Conservation (phyloP, 2,888 invertebrate genomes). For the Clusia tigrina region DNA sequence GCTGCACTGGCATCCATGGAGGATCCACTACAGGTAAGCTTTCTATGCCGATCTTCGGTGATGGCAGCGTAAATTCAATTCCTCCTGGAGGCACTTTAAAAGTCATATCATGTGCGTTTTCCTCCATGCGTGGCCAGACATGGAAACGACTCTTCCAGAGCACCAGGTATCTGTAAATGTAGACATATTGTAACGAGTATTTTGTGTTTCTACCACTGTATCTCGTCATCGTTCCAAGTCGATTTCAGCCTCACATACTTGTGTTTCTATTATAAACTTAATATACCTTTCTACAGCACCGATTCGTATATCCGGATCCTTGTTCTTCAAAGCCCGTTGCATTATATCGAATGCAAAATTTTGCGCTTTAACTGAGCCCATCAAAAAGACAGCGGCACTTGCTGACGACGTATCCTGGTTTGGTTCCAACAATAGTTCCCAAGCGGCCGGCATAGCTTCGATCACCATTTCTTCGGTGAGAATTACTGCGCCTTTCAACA, state of each 20-base stretch:
- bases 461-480: conserved; percentile 86
- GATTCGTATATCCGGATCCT: conserved; percentile 82
- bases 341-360: conserved; percentile 89
- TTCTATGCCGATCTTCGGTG: conserved; percentile 97
- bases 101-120: conserved; percentile 85
- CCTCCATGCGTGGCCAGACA: conserved; percentile 99
- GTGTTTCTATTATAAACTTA: neutral
- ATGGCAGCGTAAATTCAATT: conserved; percentile 98
- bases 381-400: conserved; percentile 89
- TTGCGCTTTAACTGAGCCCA: conserved; percentile 92
- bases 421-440: conserved; percentile 93
- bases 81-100: conserved; percentile 99
- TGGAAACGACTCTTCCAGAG: conserved; percentile 97
- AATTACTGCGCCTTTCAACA: conserved; percentile 90
- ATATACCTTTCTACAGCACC: conserved; percentile 78
- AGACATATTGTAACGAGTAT: too few relatives aligned
- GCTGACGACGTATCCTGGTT: conserved; percentile 86
- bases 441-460: conserved; percentile 90
- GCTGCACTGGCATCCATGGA: conserved; percentile 98
- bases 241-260: too few relatives aligned
- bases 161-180: conserved; percentile 78
- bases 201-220: neutral
- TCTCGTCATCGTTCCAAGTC: too few relatives aligned
- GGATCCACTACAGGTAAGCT: conserved; percentile 95
- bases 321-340: conserved; percentile 85